Evolutionary conservation across 2,888 invertebrate species (phyloP), one percentile per base, ranked within the genome.

Genomic region (Axea sp.): DNA sequence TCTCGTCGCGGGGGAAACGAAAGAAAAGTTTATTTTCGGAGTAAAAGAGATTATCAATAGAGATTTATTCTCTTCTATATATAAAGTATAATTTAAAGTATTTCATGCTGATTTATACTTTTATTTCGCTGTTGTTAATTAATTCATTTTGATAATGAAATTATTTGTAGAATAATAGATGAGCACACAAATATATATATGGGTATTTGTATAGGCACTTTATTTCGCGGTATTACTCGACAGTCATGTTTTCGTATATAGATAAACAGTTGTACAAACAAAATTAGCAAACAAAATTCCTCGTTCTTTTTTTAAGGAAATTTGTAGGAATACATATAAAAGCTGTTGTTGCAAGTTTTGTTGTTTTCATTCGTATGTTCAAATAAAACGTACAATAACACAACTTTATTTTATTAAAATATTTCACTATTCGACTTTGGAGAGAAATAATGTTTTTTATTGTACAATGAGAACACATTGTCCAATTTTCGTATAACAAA

Each of bases 41-140:
- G 31, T 37, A 68, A 68, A 68, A 68, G 68, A 68, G 68, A 68
- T 68, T 68, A 68, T 68, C 68, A 68, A 60, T 68, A 60, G 51
- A 68, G 68, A 68, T 68, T 71, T 57, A 64, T 64, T 71, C 47
- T 9, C 30, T 30, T 3, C 14, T 47, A 28, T 30, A 7, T 30
- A 30, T 30, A 15, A 30, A 47, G 31, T 47, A 28, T 26, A 41
- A 71, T 62, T 45, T 53, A 17, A 62, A 43, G 35, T 69, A 59
- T 45, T 45, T 55, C 11, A 9, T 24, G n/a, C n/a, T 17, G 7
- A 2, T 30, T 15, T 17, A 11, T 6, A 8, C 31, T 24, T 64
- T 15, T 3, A 11, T 24, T 3, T 15, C 0, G 24, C 24, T 41
- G 7, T 24, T 39, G 35, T 59, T 28, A 5, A 6, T n/a, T 28